Base-by-base conservation (phyloP, 64 coral and sea anemone species). In the Montipora efflorescens region DNA sequence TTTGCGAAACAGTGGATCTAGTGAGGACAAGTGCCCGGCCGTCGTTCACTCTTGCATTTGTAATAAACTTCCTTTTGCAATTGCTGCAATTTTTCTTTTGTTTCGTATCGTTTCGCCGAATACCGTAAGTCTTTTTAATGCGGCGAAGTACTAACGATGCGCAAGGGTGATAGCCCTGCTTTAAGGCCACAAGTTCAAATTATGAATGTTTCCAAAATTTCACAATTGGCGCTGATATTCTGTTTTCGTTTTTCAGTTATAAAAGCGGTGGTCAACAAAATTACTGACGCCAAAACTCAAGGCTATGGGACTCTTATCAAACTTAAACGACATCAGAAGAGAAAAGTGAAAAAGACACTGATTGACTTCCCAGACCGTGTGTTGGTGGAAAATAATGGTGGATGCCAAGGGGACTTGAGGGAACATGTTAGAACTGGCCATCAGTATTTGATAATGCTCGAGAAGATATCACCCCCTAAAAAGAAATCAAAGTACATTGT, bases 401-500 rank as follows among this genome's bases (percentile, higher is more conserved):
- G 45, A 36, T 86, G 82, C 82, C 45, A 36, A 36, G 36, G 2
- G 18, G 50, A 71, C n/a, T 21, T 86, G 67, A 12, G 0, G 9
- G 19, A 48, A 16, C 19, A 15, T 48, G 44, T 70, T 7, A 72
- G 20, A 13, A 49, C 1, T 48, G 62, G 12, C 2, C 6, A 51
- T 5, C 20, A 18, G 7, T 49, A 86, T 71, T 47, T 86, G 82
- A 72, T 86, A n/a, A 22, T 86, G 8, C 44, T 86, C 18, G 64
- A 70, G 2, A 50, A 23, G 46, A 18, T 2, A 67, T 8, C 1
- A 8, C 15, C 62, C 20, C 22, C 14, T 4, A 45, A 19, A 50
- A 86, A 50, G 46, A 86, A 86, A 66, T 71, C 82, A 2, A 86
- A 71, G 82, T 86, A 86, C n/a, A 25, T 71, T 64, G 66, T 72